A percentile compares a stretch with the other conserved stretches of the same genome.
Conservation (phyloP, 2,888 invertebrate genomes). For the Cerceris ruficornis region DNA sequence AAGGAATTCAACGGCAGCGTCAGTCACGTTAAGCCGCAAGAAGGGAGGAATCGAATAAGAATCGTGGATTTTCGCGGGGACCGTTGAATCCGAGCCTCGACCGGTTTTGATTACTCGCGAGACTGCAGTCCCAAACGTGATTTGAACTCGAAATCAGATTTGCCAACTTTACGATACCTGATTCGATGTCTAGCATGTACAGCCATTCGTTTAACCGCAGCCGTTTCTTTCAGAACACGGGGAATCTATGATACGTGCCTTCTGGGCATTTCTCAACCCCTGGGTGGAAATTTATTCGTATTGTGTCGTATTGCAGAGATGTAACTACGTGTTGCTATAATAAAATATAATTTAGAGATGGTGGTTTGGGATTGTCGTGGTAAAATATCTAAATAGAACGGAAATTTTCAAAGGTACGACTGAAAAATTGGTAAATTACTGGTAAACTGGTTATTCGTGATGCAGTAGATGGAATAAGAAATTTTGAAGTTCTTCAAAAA, state of each 20-base stretch:
- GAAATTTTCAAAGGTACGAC: too few species aligned
- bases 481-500: too few species aligned
- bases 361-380: too few species aligned
- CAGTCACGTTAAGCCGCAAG: constrained; percentile 23
- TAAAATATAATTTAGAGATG: too few species aligned
- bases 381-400: too few species aligned
- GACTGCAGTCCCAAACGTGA: constrained; percentile 59
- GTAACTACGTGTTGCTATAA: too few species aligned
- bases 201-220: not conserved
- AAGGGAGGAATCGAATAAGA: constrained; percentile 51
- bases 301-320: too few species aligned
- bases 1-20: constrained; percentile 36
- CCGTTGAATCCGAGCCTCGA: constrained; percentile 18
- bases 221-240: not conserved
- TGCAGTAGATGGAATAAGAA: too few species aligned
- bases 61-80: constrained; percentile 21
- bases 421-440: too few species aligned
- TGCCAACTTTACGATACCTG: constrained; percentile 40
- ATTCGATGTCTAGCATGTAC: constrained; percentile 19
- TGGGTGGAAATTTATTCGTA: too few species aligned
- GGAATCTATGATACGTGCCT: not conserved
- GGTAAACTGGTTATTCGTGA: too few species aligned
- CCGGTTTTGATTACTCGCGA: constrained; percentile 62
- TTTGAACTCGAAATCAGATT: constrained; percentile 58
- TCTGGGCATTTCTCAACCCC: not conserved